These are phyloP conservation scores for Calliopum simillimum DNA, from an alignment of 2,888 invertebrate species.

Conservation along the genomic window DNA sequence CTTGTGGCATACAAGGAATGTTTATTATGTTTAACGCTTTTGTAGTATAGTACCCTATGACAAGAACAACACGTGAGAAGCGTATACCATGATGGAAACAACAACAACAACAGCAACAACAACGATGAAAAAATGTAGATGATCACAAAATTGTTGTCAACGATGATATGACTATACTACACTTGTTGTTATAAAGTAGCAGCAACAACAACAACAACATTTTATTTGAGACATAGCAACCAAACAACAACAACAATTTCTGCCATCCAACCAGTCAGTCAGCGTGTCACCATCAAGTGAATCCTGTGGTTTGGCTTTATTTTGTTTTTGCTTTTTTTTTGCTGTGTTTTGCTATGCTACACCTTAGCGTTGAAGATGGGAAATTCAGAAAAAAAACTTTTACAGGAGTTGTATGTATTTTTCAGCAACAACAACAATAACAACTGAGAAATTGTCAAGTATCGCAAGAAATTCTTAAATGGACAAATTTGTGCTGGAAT, in stretches of 20 bases:
- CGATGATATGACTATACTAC: too few relatives aligned
- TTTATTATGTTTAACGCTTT: conserved; percentile 11
- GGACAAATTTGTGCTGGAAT: too few relatives aligned
- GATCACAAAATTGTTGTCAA: background rate
- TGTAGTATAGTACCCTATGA: background rate
- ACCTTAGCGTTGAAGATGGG: too few relatives aligned
- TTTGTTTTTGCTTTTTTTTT: too few relatives aligned
- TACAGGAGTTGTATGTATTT: too few relatives aligned
- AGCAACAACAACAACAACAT: background rate
- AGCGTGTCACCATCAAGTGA: background rate
- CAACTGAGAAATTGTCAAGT: too few relatives aligned
- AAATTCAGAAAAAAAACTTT: too few relatives aligned
- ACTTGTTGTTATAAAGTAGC: too few relatives aligned
- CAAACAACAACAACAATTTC: background rate
- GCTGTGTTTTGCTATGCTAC: too few relatives aligned
- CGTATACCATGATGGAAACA: background rate
- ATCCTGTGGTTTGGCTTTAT: background rate
- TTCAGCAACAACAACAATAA: too few relatives aligned
- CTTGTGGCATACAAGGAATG: conserved; percentile 13
- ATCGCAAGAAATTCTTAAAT: too few relatives aligned
- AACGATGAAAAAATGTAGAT: background rate
- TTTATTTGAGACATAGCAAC: background rate
- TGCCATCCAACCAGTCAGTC: background rate
- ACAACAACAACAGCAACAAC: background rate
- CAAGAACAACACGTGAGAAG: background rate